phyloP scores from a whole-genome alignment of 2,888 invertebrate genomes.

The Hirtodrosophila alboralis region DNA sequence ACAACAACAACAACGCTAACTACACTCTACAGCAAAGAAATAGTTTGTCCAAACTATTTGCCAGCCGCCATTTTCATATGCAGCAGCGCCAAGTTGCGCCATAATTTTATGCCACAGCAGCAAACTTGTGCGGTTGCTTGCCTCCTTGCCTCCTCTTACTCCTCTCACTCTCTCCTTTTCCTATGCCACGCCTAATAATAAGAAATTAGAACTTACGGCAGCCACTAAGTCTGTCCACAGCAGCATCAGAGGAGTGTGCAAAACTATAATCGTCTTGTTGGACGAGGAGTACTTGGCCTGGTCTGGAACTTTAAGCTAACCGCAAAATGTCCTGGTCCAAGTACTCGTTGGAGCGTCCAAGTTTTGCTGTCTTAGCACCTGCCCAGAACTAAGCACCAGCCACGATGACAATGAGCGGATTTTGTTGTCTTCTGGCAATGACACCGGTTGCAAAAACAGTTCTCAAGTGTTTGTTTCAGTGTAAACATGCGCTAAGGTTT shows the following conservation, averaged over 20 bases:
- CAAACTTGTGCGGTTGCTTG: conserved; percentile 64
- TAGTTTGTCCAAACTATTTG: conserved; percentile 69
- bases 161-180: conserved; percentile 2
- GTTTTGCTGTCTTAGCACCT: conserved; percentile 52
- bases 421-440: conserved; percentile 34
- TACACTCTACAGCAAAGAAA: conserved; percentile 54
- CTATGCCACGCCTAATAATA: conserved; percentile 73
- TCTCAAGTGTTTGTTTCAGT: no score
- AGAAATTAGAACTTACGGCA: conserved; percentile 80
- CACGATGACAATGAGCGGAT: conserved; percentile 41
- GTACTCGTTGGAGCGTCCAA: conserved; percentile 7
- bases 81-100: conserved; percentile 70
- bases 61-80: conserved; percentile 74
- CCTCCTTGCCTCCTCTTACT: conserved; percentile 2
- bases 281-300: conserved; percentile 32
- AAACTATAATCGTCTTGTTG: conserved; percentile 70
- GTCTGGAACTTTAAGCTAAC: conserved; percentile 61
- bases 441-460: conserved; percentile 6
- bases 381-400: conserved; percentile 12
- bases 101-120: conserved; percentile 75
- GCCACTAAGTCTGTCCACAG: conserved; percentile 73
- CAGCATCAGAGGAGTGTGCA: conserved; percentile 54
- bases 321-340: conserved; percentile 57
- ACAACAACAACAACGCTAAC: conserved; percentile 13
- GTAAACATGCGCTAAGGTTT: no score